phyloP scores from a whole-genome alignment of 2,888 invertebrate genomes.

The Macrophya annulata region DNA sequence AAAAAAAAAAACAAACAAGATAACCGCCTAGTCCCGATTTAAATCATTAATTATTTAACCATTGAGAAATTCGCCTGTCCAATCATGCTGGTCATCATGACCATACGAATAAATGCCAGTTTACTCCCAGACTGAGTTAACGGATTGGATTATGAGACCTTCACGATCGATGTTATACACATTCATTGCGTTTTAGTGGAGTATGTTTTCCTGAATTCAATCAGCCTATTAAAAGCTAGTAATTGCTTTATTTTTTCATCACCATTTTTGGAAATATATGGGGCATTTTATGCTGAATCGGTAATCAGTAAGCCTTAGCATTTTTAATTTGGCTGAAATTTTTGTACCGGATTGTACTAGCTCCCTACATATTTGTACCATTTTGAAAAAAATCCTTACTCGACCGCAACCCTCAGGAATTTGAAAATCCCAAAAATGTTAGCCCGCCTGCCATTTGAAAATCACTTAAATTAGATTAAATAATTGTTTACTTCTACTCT shows the following conservation, averaged over 20 bases:
- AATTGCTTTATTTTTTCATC: not conserved
- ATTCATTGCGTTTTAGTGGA: not conserved
- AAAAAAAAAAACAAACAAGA: not conserved
- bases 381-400: too few relatives aligned
- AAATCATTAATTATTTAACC: constrained; percentile 13
- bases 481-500: too few relatives aligned
- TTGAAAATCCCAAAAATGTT: too few relatives aligned
- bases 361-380: too few relatives aligned
- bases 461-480: too few relatives aligned
- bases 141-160: not conserved
- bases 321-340: too few relatives aligned
- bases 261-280: not conserved
- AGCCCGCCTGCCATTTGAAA: too few relatives aligned
- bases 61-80: not conserved
- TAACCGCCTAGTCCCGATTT: not conserved
- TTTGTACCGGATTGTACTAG: too few relatives aligned
- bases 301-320: too few relatives aligned
- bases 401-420: too few relatives aligned
- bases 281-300: too few relatives aligned
- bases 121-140: not conserved
- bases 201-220: not conserved
- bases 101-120: not conserved
- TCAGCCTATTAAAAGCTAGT: not conserved
- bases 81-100: not conserved
- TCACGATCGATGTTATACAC: not conserved